Conservation (phyloP, 2,797 vertebrate genomes). For the Aulostomus chinensis region DNA sequence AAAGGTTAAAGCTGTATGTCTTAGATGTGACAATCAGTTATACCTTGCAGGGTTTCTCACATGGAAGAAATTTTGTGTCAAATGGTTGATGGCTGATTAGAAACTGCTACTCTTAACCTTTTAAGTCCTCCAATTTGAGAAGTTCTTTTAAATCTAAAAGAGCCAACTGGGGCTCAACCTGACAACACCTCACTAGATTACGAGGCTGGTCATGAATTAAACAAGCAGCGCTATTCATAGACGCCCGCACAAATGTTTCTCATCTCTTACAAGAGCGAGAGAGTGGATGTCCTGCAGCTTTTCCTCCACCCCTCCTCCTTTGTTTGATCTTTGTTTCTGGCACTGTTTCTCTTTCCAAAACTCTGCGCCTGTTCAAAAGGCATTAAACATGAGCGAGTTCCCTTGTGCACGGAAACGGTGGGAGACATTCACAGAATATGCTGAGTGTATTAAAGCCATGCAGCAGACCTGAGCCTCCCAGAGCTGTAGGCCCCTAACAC, state of each 20-base stretch:
- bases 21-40: conserved; percentile 10
- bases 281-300: conserved; percentile 69
- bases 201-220: conserved; percentile 62
- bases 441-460: conserved; percentile 41
- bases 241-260: conserved; percentile 53
- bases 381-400: conserved; percentile 73
- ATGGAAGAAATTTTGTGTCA: too few species aligned
- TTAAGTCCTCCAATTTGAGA: conserved; percentile 2
- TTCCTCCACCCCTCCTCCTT: conserved; percentile 37
- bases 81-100: too few species aligned
- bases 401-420: conserved; percentile 47
- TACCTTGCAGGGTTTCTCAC: not conserved
- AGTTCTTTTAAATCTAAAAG: not conserved
- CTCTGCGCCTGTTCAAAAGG: conserved; percentile 63
- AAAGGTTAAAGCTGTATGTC: conserved; percentile 1
- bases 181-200: conserved; percentile 19
- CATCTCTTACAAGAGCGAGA: conserved; percentile 43
- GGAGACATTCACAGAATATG: conserved; percentile 46
- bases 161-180: conserved; percentile 1
- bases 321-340: conserved; percentile 71
- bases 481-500: conserved; percentile 36
- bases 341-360: conserved; percentile 55
- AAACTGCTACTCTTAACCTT: not conserved
- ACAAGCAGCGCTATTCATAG: conserved; percentile 52
- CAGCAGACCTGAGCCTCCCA: conserved; percentile 27